Percentiles rank a stretch among this genome's conserved stretches.
phyloP scores from a whole-genome alignment of 2,113 vertebrate genomes.

The Puma concolor region DNA sequence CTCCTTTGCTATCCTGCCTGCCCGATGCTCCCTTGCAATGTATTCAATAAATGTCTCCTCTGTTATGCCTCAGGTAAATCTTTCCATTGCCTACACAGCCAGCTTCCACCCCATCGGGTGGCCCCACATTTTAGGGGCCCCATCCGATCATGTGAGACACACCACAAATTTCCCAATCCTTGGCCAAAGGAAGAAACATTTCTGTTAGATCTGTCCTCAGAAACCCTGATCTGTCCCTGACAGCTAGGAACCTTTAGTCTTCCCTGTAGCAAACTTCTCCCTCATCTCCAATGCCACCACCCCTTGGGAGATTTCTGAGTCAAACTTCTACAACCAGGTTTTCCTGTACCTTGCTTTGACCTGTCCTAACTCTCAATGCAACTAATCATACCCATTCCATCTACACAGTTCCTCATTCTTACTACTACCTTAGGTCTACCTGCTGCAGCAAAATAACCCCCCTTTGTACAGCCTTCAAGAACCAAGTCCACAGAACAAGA shows the following conservation, averaged over 20 bases:
- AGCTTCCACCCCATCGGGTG: neutral
- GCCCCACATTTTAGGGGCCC: neutral
- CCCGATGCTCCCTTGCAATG: neutral
- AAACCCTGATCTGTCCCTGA: neutral
- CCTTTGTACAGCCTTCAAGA: neutral
- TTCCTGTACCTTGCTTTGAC: neutral
- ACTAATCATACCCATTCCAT: neutral
- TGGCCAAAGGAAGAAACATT: neutral
- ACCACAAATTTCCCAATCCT: neutral
- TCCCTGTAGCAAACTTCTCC: neutral
- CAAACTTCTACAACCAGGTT: neutral
- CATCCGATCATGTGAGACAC: neutral
- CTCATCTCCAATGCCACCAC: neutral
- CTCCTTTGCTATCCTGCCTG: neutral
- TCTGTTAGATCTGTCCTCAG: neutral
- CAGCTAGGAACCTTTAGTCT: neutral
- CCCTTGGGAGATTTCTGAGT: neutral
- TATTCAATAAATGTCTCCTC: neutral
- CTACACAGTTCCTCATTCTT: neutral
- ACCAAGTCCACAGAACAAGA: neutral
- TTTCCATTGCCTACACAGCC: neutral
- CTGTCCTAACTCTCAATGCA: neutral
- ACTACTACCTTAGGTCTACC: neutral
- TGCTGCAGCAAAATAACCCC: neutral
- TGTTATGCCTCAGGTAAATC: neutral